A percentile compares a stretch with the other conserved stretches of the same genome.
These are phyloP conservation scores for Hippocampus kuda DNA, from an alignment of 2,797 vertebrate genomes.

Conservation along the genomic window DNA sequence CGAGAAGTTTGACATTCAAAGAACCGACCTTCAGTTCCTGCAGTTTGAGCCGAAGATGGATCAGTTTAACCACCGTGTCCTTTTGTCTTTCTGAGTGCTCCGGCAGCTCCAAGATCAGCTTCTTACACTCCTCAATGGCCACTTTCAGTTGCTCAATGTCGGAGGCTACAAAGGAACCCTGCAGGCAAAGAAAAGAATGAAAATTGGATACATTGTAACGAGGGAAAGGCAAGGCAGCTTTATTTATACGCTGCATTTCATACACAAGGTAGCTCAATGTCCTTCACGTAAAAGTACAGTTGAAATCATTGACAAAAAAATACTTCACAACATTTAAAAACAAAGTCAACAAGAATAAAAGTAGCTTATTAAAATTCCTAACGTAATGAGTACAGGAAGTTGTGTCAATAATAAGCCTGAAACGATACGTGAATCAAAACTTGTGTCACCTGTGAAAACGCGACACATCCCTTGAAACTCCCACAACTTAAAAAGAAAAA, in stretches of 20 bases:
- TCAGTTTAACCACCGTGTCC: slow-evolving; percentile 87
- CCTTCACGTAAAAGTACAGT: background rate
- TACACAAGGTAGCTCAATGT: too few relatives aligned
- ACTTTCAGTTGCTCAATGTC: slow-evolving; percentile 83
- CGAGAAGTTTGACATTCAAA: background rate
- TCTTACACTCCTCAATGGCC: slow-evolving; percentile 92
- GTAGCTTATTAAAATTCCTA: too few relatives aligned
- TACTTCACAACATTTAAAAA: too few relatives aligned
- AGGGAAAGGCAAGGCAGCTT: too few relatives aligned
- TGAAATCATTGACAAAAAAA: too few relatives aligned
- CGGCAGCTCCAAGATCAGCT: slow-evolving; percentile 81
- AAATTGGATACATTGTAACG: background rate
- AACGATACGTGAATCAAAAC: background rate
- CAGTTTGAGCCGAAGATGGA: slow-evolving; percentile 91
- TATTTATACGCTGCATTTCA: background rate
- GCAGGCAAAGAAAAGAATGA: background rate
- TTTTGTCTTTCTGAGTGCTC: slow-evolving; percentile 93
- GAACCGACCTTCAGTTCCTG: slow-evolving; percentile 85
- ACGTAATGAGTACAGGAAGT: too few relatives aligned
- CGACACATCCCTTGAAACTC: background rate
- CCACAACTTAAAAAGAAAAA: too few relatives aligned
- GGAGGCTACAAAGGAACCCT: slow-evolving; percentile 84
- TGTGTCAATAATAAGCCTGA: background rate
- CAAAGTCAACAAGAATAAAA: too few relatives aligned
- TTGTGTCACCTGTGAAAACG: background rate